phyloP scores from a whole-genome alignment of 2,113 vertebrate species.

The Lota lota region DNA sequence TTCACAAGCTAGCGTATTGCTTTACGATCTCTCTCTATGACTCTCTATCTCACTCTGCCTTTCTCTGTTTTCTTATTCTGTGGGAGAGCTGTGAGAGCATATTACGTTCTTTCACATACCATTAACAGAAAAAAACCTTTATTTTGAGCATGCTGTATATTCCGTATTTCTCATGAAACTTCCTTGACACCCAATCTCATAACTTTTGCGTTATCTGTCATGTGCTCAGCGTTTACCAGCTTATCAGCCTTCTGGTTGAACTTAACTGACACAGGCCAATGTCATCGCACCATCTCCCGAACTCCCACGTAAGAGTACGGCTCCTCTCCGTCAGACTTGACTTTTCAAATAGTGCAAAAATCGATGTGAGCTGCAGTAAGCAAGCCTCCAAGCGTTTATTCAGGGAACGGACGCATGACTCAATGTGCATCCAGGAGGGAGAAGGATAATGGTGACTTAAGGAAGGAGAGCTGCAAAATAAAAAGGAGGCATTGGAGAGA shows the following conservation, averaged over 20 bases:
- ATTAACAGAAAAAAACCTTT: background rate
- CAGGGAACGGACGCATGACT: too few species aligned
- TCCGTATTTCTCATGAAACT: slow-evolving; percentile 1
- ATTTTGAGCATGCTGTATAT: background rate
- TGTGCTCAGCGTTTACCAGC: background rate
- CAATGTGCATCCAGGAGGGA: too few species aligned
- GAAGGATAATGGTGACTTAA: too few species aligned
- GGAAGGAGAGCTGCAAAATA: background rate
- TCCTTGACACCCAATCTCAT: slow-evolving; percentile 14
- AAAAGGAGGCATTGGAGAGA: slow-evolving; percentile 10
- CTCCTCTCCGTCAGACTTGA: too few species aligned
- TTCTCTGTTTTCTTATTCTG: background rate
- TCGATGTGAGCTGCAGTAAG: too few species aligned
- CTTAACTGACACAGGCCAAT: slow-evolving; percentile 18
- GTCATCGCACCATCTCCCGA: background rate
- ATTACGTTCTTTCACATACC: background rate
- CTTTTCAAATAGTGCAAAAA: too few species aligned
- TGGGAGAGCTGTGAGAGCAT: too few species aligned
- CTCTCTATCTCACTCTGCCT: background rate
- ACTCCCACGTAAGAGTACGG: background rate
- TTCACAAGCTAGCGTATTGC: slow-evolving; percentile 9
- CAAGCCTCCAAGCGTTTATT: too few species aligned
- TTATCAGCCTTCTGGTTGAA: background rate
- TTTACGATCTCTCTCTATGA: background rate
- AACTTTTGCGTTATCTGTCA: slow-evolving; percentile 7